A percentile compares a stretch with the other conserved stretches of the same genome.
Conservation (phyloP, 2,797 vertebrate genomes). For the Crax fasciolata region DNA sequence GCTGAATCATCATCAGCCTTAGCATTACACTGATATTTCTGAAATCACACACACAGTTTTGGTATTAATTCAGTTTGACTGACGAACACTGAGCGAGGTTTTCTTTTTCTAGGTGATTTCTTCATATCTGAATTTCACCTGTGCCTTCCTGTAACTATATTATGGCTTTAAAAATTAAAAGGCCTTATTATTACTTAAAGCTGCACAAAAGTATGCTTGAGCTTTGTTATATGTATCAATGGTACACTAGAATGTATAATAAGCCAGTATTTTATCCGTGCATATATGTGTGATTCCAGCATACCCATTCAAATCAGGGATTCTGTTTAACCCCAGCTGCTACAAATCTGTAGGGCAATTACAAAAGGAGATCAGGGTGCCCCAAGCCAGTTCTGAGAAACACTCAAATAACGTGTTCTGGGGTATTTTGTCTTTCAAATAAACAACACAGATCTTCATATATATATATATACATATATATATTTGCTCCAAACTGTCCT, state of each 20-base stretch:
- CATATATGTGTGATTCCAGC: background rate
- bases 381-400: background rate
- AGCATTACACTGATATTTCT: background rate
- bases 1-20: background rate
- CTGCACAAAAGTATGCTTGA: background rate
- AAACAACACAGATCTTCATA: fast-evolving
- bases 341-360: background rate
- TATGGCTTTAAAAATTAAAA: background rate
- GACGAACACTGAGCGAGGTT: background rate
- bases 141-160: background rate
- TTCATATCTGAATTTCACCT: background rate
- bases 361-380: fast-evolving
- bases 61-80: background rate
- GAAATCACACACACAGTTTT: background rate
- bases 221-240: background rate
- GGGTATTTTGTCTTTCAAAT: background rate
- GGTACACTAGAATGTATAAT: background rate
- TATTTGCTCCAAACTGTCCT: background rate
- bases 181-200: background rate
- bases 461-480: background rate
- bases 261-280: background rate
- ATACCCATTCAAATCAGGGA: background rate
- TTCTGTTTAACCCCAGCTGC: background rate
- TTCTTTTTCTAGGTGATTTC: background rate
- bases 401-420: background rate